Base-by-base conservation (phyloP, 2,888 invertebrate species). In the Crioceris asparagi region DNA sequence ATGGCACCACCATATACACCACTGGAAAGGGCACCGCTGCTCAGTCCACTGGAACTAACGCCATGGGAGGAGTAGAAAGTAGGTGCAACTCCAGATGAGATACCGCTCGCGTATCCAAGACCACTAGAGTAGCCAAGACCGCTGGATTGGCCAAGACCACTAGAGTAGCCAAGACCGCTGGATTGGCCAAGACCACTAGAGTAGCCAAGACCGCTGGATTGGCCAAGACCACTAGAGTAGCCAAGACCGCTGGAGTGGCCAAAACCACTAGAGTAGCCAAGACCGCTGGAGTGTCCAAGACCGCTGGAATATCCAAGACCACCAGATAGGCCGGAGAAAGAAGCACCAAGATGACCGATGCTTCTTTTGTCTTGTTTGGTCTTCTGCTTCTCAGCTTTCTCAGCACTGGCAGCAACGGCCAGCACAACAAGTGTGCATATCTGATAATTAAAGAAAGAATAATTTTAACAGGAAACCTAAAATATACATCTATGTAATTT, bases 51-150 rank as follows among this genome's bases (percentile, higher is more conserved):
- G 19, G 17, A 27, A 17, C 18, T 4, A n/a, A 36, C 14, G 8
- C 25, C 31, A 8, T 16, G 12, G 1, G 17, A 25, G 14, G 27
- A 15, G n/a, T n/a, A n/a, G n/a, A n/a, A n/a, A n/a, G n/a, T n/a
- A n/a, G n/a, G n/a, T 23, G 25, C 27, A 12, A 12, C 3, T 38
- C 32, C 38, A 8, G 16, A 25, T 4, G 35, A 35, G n/a, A 30
- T 30, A 3, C 19, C 12, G 15, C 26, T 18, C n/a, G n/a, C n/a
- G n/a, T n/a, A n/a, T n/a, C n/a, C n/a, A n/a, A n/a, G n/a, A n/a
- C n/a, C n/a, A n/a, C n/a, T n/a, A n/a, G n/a, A n/a, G n/a, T n/a
- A n/a, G n/a, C n/a, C n/a, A n/a, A n/a, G n/a, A n/a, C n/a, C n/a
- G n/a, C n/a, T n/a, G 8, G 29, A 3, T 29, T 29, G 29, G 14